Conservation (phyloP, 2,113 vertebrate genomes). For the Caloenas nicobarica region DNA sequence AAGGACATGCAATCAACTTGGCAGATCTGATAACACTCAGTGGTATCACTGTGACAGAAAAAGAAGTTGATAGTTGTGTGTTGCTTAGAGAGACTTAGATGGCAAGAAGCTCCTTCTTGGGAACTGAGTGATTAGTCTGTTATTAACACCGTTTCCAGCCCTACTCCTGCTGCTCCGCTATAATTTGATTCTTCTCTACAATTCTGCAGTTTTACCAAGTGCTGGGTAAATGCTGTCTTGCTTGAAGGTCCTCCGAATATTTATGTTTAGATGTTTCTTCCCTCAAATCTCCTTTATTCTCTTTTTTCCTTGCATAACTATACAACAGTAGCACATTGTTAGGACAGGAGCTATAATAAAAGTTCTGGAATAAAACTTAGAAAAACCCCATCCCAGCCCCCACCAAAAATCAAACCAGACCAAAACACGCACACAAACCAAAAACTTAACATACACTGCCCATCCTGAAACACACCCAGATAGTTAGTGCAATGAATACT, state of each 20-base stretch:
- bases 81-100: not conserved
- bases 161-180: not conserved
- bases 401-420: not conserved
- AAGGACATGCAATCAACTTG: not conserved
- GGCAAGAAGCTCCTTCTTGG: not conserved
- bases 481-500: not conserved
- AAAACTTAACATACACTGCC: not conserved
- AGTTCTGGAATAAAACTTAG: not conserved
- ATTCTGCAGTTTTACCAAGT: not conserved
- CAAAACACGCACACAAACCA: not conserved
- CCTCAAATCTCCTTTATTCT: not conserved
- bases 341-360: not conserved
- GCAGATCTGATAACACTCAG: not conserved
- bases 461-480: rapidly evolving
- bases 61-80: not conserved
- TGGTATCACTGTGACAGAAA: not conserved
- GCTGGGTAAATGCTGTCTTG: not conserved
- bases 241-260: not conserved
- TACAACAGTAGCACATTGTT: not conserved
- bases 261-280: not conserved
- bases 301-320: not conserved
- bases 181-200: not conserved
- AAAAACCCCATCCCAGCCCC: rapidly evolving
- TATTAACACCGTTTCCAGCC: not conserved
- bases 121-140: not conserved